Conservation (phyloP, 2,888 invertebrate species). For the Drosophila tripunctata region DNA sequence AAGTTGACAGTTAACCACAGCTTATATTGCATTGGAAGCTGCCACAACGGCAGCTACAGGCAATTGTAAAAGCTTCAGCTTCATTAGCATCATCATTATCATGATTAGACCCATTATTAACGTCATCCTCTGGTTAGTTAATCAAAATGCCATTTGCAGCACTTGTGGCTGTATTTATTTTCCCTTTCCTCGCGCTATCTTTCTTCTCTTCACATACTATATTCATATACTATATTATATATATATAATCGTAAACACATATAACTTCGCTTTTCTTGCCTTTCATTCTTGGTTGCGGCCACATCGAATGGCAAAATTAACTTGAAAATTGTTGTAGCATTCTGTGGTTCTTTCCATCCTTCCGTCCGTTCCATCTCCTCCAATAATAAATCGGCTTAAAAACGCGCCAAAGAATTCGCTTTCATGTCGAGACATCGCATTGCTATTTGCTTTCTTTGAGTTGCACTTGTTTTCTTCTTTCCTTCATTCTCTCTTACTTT, state of each 20-base stretch:
- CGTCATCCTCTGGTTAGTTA: conserved; percentile 32
- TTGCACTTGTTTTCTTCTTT: conserved; percentile 54
- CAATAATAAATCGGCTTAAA: conserved; percentile 70
- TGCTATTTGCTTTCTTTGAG: conserved; percentile 63
- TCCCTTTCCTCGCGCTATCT: not conserved
- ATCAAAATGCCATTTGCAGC: conserved; percentile 56
- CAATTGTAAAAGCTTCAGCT: conserved; percentile 6
- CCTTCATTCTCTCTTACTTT: conserved; percentile 7
- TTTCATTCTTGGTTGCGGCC: conserved; percentile 1
- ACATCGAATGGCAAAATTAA: conserved; percentile 45
- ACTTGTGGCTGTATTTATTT: conserved; percentile 18
- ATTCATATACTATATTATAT: not conserved
- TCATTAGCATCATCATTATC: conserved; percentile 20
- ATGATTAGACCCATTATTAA: conserved; percentile 7
- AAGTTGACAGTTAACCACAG: conserved; percentile 26
- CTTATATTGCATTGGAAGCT: conserved; percentile 24
- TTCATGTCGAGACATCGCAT: conserved; percentile 49
- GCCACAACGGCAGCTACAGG: conserved; percentile 16
- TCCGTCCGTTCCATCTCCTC: no score
- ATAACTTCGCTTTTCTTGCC: not conserved
- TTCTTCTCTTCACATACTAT: not conserved
- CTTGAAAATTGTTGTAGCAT: conserved; percentile 56
- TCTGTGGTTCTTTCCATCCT: conserved; percentile 49
- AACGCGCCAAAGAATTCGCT: conserved; percentile 62
- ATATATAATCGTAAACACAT: no score